Evolutionary conservation across 2,113 vertebrate species (phyloP).

Genomic region (Parotia lawesii): DNA sequence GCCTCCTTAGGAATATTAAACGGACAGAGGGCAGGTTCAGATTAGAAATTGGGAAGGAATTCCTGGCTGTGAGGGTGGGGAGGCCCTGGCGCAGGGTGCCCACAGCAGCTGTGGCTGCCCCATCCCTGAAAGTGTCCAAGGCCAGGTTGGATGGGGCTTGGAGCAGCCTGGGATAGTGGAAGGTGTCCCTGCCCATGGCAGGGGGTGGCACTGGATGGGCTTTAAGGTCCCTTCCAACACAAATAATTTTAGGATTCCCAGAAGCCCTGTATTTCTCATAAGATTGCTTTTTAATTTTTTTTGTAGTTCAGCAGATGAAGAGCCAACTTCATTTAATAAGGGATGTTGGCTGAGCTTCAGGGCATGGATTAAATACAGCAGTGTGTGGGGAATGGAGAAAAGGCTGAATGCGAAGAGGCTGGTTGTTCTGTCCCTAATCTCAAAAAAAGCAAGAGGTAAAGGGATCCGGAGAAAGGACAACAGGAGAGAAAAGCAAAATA

Average conservation of each 20-base stretch:
- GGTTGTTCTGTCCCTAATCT: neutral
- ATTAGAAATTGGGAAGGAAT: neutral
- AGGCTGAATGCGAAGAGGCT: neutral
- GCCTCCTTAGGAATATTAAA: neutral
- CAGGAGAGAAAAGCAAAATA: neutral
- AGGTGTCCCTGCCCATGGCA: neutral
- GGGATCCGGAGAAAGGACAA: neutral
- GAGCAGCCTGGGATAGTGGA: rapidly evolving
- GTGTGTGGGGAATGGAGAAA: neutral
- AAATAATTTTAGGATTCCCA: neutral
- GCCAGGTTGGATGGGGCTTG: rapidly evolving
- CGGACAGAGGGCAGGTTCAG: neutral
- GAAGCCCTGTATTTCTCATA: neutral
- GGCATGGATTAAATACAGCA: neutral
- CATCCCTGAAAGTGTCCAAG: neutral
- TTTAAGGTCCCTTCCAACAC: neutral
- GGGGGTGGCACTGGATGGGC: neutral
- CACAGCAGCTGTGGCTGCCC: neutral
- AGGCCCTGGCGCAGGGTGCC: neutral
- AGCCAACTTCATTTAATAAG: neutral
- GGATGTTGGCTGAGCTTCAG: neutral
- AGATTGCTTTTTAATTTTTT: neutral
- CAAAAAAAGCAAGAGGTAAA: neutral
- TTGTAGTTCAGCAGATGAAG: neutral
- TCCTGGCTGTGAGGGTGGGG: rapidly evolving